Evolutionary conservation across 1,140 invertebrate genomes (phyloP), one percentile per base, ranked within the genome.

Genomic region (Homarus americanus): DNA sequence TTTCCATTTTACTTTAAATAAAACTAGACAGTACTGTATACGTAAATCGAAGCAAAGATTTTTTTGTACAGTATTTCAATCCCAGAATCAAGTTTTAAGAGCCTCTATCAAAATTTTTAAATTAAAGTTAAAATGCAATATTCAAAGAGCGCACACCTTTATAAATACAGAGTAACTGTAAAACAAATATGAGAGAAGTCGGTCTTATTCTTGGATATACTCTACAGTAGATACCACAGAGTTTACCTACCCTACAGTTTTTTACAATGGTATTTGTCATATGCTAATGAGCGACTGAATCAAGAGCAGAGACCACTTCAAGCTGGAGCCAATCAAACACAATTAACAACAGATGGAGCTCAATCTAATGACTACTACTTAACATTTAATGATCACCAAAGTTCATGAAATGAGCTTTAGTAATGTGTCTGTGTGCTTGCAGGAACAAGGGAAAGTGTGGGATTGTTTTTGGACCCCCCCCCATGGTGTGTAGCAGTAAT

Each of bases 241-340:
- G 58, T 84, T 82, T n/a, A n/a, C n/a, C n/a, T n/a, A n/a, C n/a
- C n/a, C n/a, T n/a, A n/a, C n/a, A n/a, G n/a, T n/a, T n/a, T n/a
- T 79, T 58, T 87, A 66, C 76, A 82, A 83, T 83, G 80, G 72
- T 73, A 90, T 75, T 90, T 90, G 79, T 83, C 80, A 41, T 83
- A 80, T 90, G 87, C 87, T 90, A 90, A 82, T 82, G 49, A 75
- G 78, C 53, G 53, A 90, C 34, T 90, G 84, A 80, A 90, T 90
- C 87, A 90, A 83, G 87, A 84, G 87, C 53, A 90, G 80, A 90
- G 87, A 90, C 80, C 80, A 90, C 84, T 83, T 90, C 87, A 90
- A 90, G 87, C 87, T 75, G n/a, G 84, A 90, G 87, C 80, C 87
- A 89, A 90, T 90, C 87, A 84, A 90, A 90, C 87, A 90, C 80